Conservation (phyloP, 2,797 vertebrate species). For the Rhyacichthys aspro region DNA sequence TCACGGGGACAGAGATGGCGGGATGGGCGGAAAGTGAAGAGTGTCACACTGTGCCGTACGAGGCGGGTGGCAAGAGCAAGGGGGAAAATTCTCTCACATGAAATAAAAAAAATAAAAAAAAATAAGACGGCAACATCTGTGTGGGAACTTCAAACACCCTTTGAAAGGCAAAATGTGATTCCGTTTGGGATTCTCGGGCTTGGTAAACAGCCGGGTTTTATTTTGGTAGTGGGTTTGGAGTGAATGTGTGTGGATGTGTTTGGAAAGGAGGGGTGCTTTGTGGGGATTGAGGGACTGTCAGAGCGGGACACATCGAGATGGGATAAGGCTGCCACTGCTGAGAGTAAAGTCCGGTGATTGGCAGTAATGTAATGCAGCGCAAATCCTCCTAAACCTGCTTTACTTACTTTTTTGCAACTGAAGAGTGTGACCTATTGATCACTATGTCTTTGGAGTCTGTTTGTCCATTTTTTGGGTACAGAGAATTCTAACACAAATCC, state of each 20-base stretch:
- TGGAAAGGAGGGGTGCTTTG: slow-evolving; percentile 32
- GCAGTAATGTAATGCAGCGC: slow-evolving; percentile 36
- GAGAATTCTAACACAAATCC: slow-evolving; percentile 16
- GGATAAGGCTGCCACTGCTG: slow-evolving; percentile 32
- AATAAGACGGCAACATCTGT: slow-evolving; percentile 66
- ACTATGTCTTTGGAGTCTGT: slow-evolving; percentile 20
- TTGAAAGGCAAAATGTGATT: slow-evolving; percentile 74
- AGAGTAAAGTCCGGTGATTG: slow-evolving; percentile 51
- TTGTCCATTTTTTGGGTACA: slow-evolving; percentile 25
- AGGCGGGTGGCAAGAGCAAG: slow-evolving; percentile 55
- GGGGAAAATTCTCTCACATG: slow-evolving; percentile 50
- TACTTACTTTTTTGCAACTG: slow-evolving; percentile 7
- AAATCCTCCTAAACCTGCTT: slow-evolving; percentile 43
- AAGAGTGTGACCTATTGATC: slow-evolving; percentile 24
- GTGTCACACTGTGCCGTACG: slow-evolving; percentile 59
- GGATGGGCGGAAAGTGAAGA: slow-evolving; percentile 34
- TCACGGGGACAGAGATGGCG: slow-evolving; percentile 56
- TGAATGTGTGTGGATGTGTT: slow-evolving; percentile 30
- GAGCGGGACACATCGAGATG: slow-evolving; percentile 24
- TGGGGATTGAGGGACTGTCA: slow-evolving; percentile 45
- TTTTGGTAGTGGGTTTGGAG: slow-evolving; percentile 54
- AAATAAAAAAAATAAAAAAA: slow-evolving; percentile 54
- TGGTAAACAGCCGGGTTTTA: slow-evolving; percentile 69
- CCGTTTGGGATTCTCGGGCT: slow-evolving; percentile 69
- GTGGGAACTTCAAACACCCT: slow-evolving; percentile 71